Evolutionary conservation across 2,888 invertebrate genomes (phyloP).

Genomic region (Agriopis aurantiaria): DNA sequence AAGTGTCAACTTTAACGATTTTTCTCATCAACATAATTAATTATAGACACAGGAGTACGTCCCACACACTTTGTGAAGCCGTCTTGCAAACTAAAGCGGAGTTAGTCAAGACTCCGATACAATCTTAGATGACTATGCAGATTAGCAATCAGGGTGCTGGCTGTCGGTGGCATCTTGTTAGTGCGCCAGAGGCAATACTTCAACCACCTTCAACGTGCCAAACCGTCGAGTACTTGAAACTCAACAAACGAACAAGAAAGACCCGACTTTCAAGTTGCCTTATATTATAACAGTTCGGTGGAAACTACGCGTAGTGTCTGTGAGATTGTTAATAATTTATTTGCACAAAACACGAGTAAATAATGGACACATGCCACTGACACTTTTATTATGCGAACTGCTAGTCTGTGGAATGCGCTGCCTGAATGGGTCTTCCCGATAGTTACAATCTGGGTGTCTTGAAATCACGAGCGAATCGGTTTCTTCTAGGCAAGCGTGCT

Average conservation of each 20-base stretch:
- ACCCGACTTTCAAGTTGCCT: conserved; percentile 47
- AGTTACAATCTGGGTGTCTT: too few relatives aligned
- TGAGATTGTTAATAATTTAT: too few relatives aligned
- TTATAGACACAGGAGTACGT: neutral
- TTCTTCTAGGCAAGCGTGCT: too few relatives aligned
- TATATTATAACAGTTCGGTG: conserved; percentile 5
- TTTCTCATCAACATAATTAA: neutral
- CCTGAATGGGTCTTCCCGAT: too few relatives aligned
- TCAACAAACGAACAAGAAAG: conserved; percentile 61
- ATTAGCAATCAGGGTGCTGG: conserved; percentile 48
- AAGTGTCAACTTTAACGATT: neutral
- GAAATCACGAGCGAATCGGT: too few relatives aligned
- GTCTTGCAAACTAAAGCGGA: conserved; percentile 5
- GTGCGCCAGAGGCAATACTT: conserved; percentile 47
- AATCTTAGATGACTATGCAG: conserved; percentile 30
- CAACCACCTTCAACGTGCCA: conserved; percentile 36
- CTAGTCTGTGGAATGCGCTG: too few relatives aligned
- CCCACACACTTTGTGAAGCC: conserved; percentile 13
- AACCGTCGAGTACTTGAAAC: conserved; percentile 43
- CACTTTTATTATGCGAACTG: too few relatives aligned
- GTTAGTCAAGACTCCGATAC: conserved; percentile 21
- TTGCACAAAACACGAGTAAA: too few relatives aligned
- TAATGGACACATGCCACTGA: too few relatives aligned
- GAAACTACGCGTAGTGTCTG: neutral
- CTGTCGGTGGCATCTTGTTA: conserved; percentile 60